Evolutionary conservation across 2,797 vertebrate genomes (phyloP).

Genomic region (Anniella stebbinsi): DNA sequence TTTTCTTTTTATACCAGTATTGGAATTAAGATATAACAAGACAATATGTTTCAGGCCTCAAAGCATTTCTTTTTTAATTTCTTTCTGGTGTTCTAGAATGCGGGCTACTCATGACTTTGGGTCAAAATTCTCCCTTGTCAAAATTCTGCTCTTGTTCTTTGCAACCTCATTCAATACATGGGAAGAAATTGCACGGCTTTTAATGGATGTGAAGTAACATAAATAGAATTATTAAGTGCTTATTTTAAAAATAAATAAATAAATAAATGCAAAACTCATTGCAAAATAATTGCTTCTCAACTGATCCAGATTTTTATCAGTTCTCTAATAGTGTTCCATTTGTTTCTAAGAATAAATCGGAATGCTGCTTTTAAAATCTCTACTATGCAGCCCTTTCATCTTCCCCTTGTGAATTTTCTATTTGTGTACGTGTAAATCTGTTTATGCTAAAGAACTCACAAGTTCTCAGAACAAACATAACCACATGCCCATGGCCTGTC

Average conservation of each 20-base stretch:
- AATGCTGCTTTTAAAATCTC: neutral
- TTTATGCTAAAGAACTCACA: neutral
- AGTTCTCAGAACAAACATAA: neutral
- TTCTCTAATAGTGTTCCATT: neutral
- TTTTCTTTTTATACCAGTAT: neutral
- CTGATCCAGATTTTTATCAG: neutral
- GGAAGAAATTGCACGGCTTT: neutral
- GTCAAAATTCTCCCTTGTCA: neutral
- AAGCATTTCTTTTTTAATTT: neutral
- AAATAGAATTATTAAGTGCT: conserved; percentile 13
- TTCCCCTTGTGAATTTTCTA: neutral
- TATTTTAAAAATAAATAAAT: neutral
- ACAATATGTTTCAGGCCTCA: neutral
- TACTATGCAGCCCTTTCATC: neutral
- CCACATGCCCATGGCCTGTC: neutral
- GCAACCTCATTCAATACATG: neutral
- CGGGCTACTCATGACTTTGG: neutral
- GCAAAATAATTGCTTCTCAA: neutral
- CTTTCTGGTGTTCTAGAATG: neutral
- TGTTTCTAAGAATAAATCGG: neutral
- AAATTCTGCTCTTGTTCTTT: neutral
- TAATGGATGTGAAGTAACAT: neutral
- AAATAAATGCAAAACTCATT: neutral
- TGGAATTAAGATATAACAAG: neutral
- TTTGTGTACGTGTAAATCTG: neutral